A percentile compares a stretch with the other conserved stretches of the same genome.
phyloP scores from a whole-genome alignment of 2,113 vertebrate species.

The Ascaphus truei region DNA sequence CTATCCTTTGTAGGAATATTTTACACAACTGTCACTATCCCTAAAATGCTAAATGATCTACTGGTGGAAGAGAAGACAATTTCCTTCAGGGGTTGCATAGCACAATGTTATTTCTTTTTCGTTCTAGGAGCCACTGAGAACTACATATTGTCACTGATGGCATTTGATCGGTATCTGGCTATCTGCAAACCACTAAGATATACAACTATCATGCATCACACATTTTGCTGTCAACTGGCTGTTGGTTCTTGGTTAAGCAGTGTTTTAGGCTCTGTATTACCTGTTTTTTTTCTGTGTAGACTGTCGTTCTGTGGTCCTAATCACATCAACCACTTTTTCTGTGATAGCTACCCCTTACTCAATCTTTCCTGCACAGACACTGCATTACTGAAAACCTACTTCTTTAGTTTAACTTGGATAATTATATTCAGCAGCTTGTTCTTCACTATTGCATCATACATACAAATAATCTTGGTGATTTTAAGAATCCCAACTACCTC shows the following conservation, averaged over 20 bases:
- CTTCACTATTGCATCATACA: not conserved
- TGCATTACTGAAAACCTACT: not conserved
- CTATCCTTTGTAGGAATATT: conserved; percentile 66
- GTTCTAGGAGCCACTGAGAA: conserved; percentile 48
- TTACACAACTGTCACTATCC: conserved; percentile 63
- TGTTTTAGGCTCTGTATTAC: conserved; percentile 44
- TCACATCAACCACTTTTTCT: conserved; percentile 6
- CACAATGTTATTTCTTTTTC: conserved; percentile 60
- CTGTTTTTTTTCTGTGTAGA: conserved; percentile 43
- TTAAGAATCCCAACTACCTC: not conserved
- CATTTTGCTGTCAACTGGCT: conserved; percentile 45
- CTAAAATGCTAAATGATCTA: conserved; percentile 66
- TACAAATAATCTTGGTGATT: not conserved
- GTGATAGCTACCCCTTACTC: conserved; percentile 5
- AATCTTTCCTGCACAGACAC: conserved; percentile 13
- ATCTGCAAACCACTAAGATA: conserved; percentile 65
- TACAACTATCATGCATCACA: conserved; percentile 53
- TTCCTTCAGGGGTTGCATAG: conserved; percentile 60
- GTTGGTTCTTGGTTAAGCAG: conserved; percentile 55
- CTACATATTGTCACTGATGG: conserved; percentile 65
- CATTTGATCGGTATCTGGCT: conserved; percentile 62
- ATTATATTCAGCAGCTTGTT: conserved; percentile 2
- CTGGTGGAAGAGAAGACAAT: conserved; percentile 55
- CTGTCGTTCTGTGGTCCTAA: conserved; percentile 4
- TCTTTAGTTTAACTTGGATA: conserved; percentile 7